Evolutionary conservation across 1,140 invertebrate genomes (phyloP).

Genomic region (Lucilia sericata): DNA sequence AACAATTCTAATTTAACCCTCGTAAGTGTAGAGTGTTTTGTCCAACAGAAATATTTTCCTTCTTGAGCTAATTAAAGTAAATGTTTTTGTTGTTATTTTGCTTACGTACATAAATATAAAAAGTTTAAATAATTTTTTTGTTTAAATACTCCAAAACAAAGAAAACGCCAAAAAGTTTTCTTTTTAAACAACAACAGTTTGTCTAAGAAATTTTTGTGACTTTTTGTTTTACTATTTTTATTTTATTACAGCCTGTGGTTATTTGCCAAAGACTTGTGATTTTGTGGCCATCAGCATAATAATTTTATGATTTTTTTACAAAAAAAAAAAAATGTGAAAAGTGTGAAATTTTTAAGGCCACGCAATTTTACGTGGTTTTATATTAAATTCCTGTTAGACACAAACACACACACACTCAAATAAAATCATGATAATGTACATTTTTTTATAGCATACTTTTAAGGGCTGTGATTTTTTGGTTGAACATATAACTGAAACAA

Average conservation of each 20-base stretch:
- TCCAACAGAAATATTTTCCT: conserved; percentile 8
- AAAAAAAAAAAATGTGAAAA: neutral
- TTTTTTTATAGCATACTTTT: neutral
- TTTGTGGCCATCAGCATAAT: conserved; percentile 38
- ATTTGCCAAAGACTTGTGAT: conserved; percentile 10
- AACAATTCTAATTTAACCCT: neutral
- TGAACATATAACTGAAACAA: neutral
- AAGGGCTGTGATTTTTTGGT: neutral
- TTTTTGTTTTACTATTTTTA: no score
- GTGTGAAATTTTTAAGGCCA: conserved; percentile 30
- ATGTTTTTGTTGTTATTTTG: conserved; percentile 22
- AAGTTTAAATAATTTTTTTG: neutral
- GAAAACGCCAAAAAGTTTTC: conserved; percentile 15
- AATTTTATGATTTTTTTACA: conserved; percentile 28
- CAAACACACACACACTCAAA: neutral
- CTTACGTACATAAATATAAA: neutral
- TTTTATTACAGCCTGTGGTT: conserved; percentile 21
- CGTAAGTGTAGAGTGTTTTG: neutral
- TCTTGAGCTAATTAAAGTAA: conserved; percentile 35
- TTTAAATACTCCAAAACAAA: neutral
- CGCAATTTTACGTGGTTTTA: neutral
- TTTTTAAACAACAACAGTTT: conserved; percentile 2
- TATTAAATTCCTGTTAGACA: neutral
- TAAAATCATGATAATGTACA: neutral
- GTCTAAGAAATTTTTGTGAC: neutral